Evolutionary conservation across 2,797 vertebrate genomes (phyloP), one percentile per base, ranked within the genome.

Genomic region (Triplophysa bombifrons): DNA sequence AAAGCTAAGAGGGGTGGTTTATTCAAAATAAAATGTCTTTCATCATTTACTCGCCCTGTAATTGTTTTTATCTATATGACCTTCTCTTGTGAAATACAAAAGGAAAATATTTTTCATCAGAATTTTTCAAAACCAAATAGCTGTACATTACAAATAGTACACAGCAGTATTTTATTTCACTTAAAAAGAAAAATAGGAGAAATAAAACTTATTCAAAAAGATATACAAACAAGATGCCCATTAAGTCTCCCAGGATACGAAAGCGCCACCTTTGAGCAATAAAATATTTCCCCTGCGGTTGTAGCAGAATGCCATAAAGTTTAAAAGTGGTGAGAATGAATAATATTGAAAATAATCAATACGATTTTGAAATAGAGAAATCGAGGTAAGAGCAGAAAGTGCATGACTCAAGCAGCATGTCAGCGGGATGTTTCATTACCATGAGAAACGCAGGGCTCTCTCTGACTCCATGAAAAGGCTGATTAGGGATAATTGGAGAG

Each of bases 401-500:
- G 55, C 48, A 46, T 48, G 71, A 68, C 56, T 71, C 10, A 65
- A 34, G 22, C 67, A 44, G 73, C 46, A 71, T 38, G 17, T 27
- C 17, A 58, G 19, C 76, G 66, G 22, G 69, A 44, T 44, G 27
- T 68, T 38, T 83, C 78, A 83, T 83, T 73, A 51, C 20, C 34
- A 58, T 58, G 66, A 64, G 58, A 69, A 34, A 20, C 12, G 16
- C 71, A 41, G 30, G 65, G 56, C 27, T 20, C 25, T 12, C 51
- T 78, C 53, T 66, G 64, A 51, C 41, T 72, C 76, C 34, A 74
- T 16, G 44, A 66, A 64, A 50, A 19, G 44, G 67, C 81, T 76
- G 78, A 83, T 85, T 83, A 72, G 72, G 17, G 13, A 30, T 77
- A 83, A 83, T 82, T 83, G 65, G 30, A 4, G 41, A 7, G 58